These are phyloP conservation scores for Melieria picta DNA, from an alignment of 2,888 invertebrate genomes.

Conservation along the genomic window DNA sequence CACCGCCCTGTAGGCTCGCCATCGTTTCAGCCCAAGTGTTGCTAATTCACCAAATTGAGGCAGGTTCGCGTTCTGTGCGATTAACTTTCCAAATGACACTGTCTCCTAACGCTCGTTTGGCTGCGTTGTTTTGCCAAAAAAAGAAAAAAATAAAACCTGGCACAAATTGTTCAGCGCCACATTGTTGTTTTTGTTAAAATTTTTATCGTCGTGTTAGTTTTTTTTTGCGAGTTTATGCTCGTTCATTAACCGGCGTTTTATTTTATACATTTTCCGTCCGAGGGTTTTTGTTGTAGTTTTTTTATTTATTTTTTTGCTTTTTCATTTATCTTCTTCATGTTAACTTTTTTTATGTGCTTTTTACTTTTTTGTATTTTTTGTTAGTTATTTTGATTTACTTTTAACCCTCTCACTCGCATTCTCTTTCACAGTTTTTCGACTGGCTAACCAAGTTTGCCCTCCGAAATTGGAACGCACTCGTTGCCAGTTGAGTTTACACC, in stretches of 20 bases:
- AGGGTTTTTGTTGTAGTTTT: neutral
- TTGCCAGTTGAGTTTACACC: constrained; percentile 30
- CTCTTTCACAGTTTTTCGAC: constrained; percentile 5
- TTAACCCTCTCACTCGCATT: constrained; percentile 7
- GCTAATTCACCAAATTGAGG: constrained; percentile 38
- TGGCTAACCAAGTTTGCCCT: neutral
- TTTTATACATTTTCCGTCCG: neutral
- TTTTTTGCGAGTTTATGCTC: neutral
- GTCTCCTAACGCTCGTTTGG: no score
- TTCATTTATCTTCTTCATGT: no score
- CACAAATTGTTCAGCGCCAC: neutral
- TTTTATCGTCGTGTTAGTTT: neutral
- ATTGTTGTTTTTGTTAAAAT: neutral
- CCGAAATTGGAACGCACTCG: constrained; percentile 27
- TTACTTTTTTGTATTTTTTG: neutral
- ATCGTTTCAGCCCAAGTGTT: constrained; percentile 4
- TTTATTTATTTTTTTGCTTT: neutral
- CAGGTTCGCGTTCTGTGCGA: constrained; percentile 36
- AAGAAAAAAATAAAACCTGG: constrained; percentile 34
- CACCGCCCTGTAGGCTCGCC: no score
- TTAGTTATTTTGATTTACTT: neutral
- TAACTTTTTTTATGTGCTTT: neutral
- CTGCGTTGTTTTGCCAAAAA: neutral
- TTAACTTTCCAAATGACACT: constrained; percentile 25
- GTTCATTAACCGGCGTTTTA: constrained; percentile 25